phyloP scores from a whole-genome alignment of 2,888 invertebrate species.

The Drosophila colorata region DNA sequence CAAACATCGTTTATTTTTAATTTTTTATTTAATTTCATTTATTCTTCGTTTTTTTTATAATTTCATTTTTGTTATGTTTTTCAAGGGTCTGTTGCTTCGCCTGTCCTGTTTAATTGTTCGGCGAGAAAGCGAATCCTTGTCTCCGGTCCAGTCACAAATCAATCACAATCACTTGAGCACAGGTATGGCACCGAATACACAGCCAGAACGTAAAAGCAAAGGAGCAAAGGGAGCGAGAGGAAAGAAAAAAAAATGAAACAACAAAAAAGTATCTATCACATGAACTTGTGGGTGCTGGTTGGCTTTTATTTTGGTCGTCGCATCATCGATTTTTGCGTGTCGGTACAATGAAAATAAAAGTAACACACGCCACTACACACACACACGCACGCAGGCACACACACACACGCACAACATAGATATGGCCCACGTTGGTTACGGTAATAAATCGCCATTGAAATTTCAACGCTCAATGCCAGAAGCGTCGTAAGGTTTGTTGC shows the following conservation, averaged over 20 bases:
- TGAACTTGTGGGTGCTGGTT: slow-evolving; percentile 56
- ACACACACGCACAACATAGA: slow-evolving; percentile 9
- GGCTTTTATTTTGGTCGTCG: slow-evolving; percentile 74
- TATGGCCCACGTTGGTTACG: slow-evolving; percentile 48
- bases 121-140: slow-evolving; percentile 26
- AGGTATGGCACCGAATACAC: slow-evolving; percentile 1
- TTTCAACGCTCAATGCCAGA: slow-evolving; percentile 45
- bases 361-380: slow-evolving; percentile 18
- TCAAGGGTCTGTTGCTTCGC: slow-evolving; percentile 7
- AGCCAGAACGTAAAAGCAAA: no score
- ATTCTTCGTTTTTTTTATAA: not conserved
- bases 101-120: slow-evolving; percentile 33
- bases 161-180: slow-evolving; percentile 10
- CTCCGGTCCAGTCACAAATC: slow-evolving; percentile 37
- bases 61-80: not conserved
- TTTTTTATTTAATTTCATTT: not conserved
- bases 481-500: slow-evolving; percentile 19
- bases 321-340: slow-evolving; percentile 74
- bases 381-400: slow-evolving; percentile 6
- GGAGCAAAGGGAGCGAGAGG: not conserved
- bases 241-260: not conserved
- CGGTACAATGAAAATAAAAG: slow-evolving; percentile 25
- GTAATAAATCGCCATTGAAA: slow-evolving; percentile 74
- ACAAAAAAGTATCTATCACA: slow-evolving; percentile 44
- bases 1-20: not conserved